Evolutionary conservation across 2,113 vertebrate genomes (phyloP).

Genomic region (Eulemur rufifrons): DNA sequence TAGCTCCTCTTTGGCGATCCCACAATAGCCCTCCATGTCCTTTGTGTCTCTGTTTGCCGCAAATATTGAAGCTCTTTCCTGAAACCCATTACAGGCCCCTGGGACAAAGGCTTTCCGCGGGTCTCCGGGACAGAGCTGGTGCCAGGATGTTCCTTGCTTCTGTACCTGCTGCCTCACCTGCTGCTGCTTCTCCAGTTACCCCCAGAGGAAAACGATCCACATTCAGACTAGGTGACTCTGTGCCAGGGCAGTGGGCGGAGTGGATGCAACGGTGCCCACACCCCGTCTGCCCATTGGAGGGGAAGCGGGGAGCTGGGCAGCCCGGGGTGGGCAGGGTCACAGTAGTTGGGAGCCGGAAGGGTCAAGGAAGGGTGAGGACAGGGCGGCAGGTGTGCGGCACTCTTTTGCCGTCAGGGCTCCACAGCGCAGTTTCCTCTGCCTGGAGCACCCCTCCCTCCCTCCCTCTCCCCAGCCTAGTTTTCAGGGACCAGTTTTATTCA

Average conservation of each 20-base stretch:
- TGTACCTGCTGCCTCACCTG: constrained; percentile 68
- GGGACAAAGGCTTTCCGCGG: constrained; percentile 54
- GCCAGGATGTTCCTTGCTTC: constrained; percentile 43
- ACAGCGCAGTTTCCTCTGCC: neutral
- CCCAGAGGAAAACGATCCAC: neutral
- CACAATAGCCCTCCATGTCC: constrained; percentile 8
- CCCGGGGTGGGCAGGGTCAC: neutral
- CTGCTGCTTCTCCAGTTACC: constrained; percentile 71
- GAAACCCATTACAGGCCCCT: constrained; percentile 37
- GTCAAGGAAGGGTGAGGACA: too few species aligned
- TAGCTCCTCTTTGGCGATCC: constrained; percentile 25
- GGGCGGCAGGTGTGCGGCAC: fast-evolving
- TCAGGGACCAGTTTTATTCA: neutral
- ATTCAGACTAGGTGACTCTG: neutral
- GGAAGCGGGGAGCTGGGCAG: neutral
- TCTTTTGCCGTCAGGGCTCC: neutral
- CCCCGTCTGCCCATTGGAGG: neutral
- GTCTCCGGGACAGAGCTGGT: constrained; percentile 15
- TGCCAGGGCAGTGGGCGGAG: neutral
- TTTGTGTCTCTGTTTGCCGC: constrained; percentile 39
- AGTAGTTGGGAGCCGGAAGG: neutral
- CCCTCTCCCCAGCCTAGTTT: neutral
- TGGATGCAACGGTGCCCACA: neutral
- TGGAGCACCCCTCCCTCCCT: neutral
- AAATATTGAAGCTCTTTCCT: constrained; percentile 64